Evolutionary conservation across 2,888 invertebrate species (phyloP).

Genomic region (Tetranychus piercei): DNA sequence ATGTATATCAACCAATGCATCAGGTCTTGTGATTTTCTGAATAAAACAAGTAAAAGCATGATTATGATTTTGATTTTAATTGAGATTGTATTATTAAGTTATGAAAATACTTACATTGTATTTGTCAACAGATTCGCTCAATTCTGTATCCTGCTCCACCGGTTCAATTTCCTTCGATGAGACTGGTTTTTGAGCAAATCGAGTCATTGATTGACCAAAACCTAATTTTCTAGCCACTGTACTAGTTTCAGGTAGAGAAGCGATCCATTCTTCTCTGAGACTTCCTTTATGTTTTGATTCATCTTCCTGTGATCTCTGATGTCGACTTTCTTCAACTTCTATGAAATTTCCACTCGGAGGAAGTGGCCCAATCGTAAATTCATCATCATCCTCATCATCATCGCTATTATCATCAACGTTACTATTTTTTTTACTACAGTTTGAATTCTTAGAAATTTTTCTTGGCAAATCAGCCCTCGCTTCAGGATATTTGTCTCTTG

Average conservation of each 20-base stretch:
- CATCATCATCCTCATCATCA: background rate
- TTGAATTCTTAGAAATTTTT: too few species aligned
- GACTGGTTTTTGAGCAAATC: background rate
- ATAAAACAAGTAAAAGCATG: background rate
- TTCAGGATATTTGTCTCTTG: too few species aligned
- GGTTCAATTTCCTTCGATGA: background rate
- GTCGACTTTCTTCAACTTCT: slow-evolving; percentile 2
- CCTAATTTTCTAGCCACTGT: background rate
- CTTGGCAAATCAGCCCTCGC: too few species aligned
- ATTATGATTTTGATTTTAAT: background rate
- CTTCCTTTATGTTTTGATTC: background rate
- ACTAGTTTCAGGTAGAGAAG: background rate
- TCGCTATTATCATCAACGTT: background rate
- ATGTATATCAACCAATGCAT: background rate
- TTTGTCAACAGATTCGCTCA: background rate
- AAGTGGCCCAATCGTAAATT: background rate
- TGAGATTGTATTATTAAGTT: background rate
- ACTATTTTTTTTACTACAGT: too few species aligned
- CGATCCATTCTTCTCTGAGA: slow-evolving; percentile 6
- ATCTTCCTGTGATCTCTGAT: background rate
- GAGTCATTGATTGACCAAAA: background rate
- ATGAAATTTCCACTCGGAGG: background rate
- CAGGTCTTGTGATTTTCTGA: background rate
- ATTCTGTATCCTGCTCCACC: background rate
- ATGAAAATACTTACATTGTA: background rate